Conservation (phyloP, 2,113 vertebrate genomes). For the Seriola dumerili region DNA sequence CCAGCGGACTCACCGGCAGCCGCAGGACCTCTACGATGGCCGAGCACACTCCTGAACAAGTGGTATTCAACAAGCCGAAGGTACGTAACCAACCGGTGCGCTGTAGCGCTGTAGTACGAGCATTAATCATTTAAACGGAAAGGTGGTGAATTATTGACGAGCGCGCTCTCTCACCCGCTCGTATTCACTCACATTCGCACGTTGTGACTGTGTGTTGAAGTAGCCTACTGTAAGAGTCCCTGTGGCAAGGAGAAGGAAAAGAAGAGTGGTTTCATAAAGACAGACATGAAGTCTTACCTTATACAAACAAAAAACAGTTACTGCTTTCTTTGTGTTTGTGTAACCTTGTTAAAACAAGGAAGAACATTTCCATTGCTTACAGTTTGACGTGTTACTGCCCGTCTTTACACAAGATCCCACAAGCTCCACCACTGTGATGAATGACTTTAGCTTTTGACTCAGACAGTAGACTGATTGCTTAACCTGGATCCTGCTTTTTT, state of each 20-base stretch:
- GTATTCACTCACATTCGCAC: background rate
- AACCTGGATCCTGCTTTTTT: no score
- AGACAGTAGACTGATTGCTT: no score
- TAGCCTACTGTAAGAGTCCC: no score
- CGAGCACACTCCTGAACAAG: slow-evolving; percentile 3
- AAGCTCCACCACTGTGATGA: background rate
- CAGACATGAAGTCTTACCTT: background rate
- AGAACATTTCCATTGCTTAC: background rate
- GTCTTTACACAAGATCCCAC: background rate
- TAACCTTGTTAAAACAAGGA: background rate
- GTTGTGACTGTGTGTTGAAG: background rate
- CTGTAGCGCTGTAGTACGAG: no score
- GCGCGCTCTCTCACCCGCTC: no score
- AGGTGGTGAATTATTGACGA: background rate
- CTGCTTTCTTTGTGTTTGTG: background rate
- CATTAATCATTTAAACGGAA: background rate
- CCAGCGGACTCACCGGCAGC: slow-evolving; percentile 23
- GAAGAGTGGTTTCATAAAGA: background rate
- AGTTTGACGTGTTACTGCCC: background rate
- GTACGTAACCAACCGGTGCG: slow-evolving; percentile 36
- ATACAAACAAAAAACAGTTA: no score
- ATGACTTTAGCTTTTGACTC: background rate
- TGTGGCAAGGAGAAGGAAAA: no score
- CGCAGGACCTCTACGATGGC: slow-evolving; percentile 49
- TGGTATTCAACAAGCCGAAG: slow-evolving; percentile 73